These are phyloP conservation scores for Bolinopsis microptera DNA, from an alignment of 37 sponge, comb jelly and placozoan genomes.

Conservation along the genomic window DNA sequence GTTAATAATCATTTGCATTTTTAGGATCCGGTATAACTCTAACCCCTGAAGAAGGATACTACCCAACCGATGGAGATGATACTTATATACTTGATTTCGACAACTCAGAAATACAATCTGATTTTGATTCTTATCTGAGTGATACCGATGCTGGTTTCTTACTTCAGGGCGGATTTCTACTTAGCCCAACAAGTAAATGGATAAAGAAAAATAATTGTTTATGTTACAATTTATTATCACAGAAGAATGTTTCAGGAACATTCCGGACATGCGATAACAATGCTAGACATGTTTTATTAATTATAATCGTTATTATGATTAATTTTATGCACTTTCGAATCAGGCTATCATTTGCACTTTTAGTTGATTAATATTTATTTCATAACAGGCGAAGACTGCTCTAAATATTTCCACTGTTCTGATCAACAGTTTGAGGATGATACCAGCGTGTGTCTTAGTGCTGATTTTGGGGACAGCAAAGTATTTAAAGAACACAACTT, in stretches of 20 bases:
- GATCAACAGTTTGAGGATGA: neutral
- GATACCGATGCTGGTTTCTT: neutral
- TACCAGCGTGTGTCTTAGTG: neutral
- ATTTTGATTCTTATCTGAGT: neutral
- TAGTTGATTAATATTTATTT: neutral
- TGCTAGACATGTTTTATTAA: too few relatives aligned
- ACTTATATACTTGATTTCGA: neutral
- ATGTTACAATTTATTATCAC: too few relatives aligned
- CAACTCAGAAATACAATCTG: neutral
- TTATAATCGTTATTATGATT: too few relatives aligned
- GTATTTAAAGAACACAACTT: neutral
- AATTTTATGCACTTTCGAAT: too few relatives aligned
- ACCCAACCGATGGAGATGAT: neutral
- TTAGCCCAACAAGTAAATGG: too few relatives aligned
- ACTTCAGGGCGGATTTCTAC: neutral
- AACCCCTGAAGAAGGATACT: neutral
- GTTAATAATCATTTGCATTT: too few relatives aligned
- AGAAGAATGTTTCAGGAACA: too few relatives aligned
- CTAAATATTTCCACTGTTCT: neutral
- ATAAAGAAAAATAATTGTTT: too few relatives aligned
- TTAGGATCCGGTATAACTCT: neutral
- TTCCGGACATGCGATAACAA: too few relatives aligned
- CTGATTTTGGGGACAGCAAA: neutral
- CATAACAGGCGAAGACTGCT: neutral
- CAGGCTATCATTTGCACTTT: too few relatives aligned